Conservation (phyloP, 2,888 invertebrate genomes). For the Onchidella celtica region DNA sequence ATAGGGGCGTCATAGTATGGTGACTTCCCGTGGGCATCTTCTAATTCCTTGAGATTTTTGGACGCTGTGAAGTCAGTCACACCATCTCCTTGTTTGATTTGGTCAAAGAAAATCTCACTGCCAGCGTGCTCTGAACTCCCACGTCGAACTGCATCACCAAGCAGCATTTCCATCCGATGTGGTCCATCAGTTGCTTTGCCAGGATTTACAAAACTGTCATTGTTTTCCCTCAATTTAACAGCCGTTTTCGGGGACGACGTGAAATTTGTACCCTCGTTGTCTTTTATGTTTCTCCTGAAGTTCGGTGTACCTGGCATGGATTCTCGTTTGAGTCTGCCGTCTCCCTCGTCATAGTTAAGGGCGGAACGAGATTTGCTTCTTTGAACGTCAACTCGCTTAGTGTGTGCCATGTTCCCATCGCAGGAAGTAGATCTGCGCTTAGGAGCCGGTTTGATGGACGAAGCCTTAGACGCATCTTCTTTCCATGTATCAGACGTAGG, state of each 20-base stretch:
- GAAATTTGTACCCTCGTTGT: not conserved
- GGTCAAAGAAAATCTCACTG: not conserved
- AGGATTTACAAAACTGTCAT: not conserved
- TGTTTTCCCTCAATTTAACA: not conserved
- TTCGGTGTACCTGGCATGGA: not conserved
- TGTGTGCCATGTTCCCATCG: not conserved
- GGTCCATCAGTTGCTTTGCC: not conserved
- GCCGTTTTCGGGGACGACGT: not conserved
- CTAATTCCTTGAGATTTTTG: not conserved
- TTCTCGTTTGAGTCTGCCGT: not conserved
- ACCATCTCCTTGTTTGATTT: not conserved
- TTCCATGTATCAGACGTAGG: not conserved
- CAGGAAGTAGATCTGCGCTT: conserved; percentile 10
- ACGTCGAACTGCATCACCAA: not conserved
- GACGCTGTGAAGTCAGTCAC: not conserved
- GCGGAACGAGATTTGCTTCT: conserved; percentile 29
- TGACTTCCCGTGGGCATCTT: not conserved
- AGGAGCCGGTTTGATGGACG: not conserved
- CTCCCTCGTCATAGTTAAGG: conserved; percentile 9
- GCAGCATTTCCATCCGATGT: not conserved
- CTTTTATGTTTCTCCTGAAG: not conserved
- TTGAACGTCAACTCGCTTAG: not conserved
- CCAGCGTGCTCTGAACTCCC: too few relatives aligned
- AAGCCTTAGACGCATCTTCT: not conserved
- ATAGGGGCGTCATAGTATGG: not conserved